Evolutionary conservation across 2,888 invertebrate species (phyloP).

Genomic region (Phalera bucephala): DNA sequence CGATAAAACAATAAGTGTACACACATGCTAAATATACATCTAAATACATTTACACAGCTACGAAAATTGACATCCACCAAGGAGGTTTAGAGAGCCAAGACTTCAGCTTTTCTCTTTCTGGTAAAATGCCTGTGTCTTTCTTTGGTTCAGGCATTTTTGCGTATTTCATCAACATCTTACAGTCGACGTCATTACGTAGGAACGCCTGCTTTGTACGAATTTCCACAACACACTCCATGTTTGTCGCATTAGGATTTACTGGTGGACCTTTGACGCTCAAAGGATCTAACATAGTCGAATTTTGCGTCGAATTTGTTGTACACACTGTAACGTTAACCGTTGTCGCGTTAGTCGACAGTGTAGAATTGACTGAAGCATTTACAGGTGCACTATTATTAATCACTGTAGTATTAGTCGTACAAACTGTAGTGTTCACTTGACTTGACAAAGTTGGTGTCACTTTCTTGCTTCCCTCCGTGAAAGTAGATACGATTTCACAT

Average conservation of each 20-base stretch:
- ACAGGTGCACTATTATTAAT: slow-evolving; percentile 31
- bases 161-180: slow-evolving; percentile 54
- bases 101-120: slow-evolving; percentile 55
- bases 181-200: slow-evolving; percentile 54
- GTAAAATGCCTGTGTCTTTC: slow-evolving; percentile 42
- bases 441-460: slow-evolving; percentile 26
- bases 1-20: too few species aligned
- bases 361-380: slow-evolving; percentile 8
- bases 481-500: slow-evolving; percentile 75
- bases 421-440: slow-evolving; percentile 47
- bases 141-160: slow-evolving; percentile 61
- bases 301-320: slow-evolving; percentile 28
- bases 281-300: slow-evolving; percentile 51
- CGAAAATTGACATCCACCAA: slow-evolving; percentile 71
- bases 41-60: slow-evolving; percentile 63
- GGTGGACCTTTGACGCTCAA: slow-evolving; percentile 51
- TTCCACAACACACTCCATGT: slow-evolving; percentile 61
- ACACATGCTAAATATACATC: too few species aligned
- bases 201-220: slow-evolving; percentile 50
- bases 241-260: slow-evolving; percentile 32
- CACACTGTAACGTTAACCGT: slow-evolving; percentile 44
- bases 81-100: slow-evolving; percentile 66
- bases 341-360: slow-evolving; percentile 27
- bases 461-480: slow-evolving; percentile 55
- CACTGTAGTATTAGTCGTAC: slow-evolving; percentile 49